Conservation (phyloP, 1,140 invertebrate species). For the Macrobrachium nipponense region DNA sequence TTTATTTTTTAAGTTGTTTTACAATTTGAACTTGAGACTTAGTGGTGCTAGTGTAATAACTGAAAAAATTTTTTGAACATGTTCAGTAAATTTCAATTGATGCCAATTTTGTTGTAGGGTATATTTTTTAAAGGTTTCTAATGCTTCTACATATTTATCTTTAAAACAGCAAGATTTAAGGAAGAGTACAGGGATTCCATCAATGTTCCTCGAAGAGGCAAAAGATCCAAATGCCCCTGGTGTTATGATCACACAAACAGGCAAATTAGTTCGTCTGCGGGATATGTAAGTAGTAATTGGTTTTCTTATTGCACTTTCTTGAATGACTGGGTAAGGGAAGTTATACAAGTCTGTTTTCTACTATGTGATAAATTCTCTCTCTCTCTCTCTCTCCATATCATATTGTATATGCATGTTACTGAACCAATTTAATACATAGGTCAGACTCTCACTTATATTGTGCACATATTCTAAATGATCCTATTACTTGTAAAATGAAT, state of each 20-base stretch:
- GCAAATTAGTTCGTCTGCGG: conserved; percentile 89
- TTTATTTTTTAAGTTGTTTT: not conserved
- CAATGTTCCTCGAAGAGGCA: conserved; percentile 94
- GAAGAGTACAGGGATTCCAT: conserved; percentile 96
- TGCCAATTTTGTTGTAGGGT: too few relatives aligned
- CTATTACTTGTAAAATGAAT: too few relatives aligned
- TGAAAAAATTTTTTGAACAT: too few relatives aligned
- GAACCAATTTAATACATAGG: too few relatives aligned
- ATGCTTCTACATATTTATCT: conserved; percentile 6
- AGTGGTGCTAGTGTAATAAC: not conserved
- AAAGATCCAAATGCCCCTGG: conserved; percentile 89
- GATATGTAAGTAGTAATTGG: conserved; percentile 85
- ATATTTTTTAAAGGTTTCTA: conserved; percentile 2
- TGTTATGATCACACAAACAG: conserved; percentile 92
- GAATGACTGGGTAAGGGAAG: not conserved
- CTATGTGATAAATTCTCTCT: too few relatives aligned
- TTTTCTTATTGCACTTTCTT: not conserved
- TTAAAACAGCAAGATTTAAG: conserved; percentile 78
- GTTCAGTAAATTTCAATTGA: too few relatives aligned
- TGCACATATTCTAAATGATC: too few relatives aligned
- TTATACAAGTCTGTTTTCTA: not conserved
- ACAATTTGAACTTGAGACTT: not conserved
- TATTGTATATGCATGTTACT: too few relatives aligned
- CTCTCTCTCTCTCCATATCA: too few relatives aligned
- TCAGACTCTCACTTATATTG: too few relatives aligned